Conservation (phyloP, 2,888 invertebrate species). For the Caenorhabditis angaria region DNA sequence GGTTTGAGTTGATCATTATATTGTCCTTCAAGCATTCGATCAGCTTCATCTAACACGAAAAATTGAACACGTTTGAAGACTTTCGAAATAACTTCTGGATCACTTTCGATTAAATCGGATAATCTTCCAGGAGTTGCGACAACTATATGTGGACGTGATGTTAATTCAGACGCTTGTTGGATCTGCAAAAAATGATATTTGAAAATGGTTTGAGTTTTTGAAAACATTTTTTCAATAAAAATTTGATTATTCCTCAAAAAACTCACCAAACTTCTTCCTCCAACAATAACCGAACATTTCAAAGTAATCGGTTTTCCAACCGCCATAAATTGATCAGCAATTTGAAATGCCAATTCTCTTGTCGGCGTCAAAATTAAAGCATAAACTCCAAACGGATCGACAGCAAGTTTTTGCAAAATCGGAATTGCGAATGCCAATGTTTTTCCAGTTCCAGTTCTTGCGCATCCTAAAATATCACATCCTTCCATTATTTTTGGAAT, state of each 20-base stretch:
- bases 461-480: constrained; percentile 90
- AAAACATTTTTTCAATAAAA: constrained; percentile 4
- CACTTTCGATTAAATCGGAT: constrained; percentile 88
- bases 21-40: constrained; percentile 80
- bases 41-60: constrained; percentile 95
- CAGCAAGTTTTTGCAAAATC: constrained; percentile 77
- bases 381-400: constrained; percentile 95
- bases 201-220: background rate
- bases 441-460: constrained; percentile 97
- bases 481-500: constrained; percentile 73
- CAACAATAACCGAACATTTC: constrained; percentile 87
- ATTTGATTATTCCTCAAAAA: constrained; percentile 74
- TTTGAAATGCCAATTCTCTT: constrained; percentile 71
- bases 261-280: constrained; percentile 73
- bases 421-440: constrained; percentile 89
- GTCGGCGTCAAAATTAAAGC: constrained; percentile 94
- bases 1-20: constrained; percentile 77
- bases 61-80: constrained; percentile 83
- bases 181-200: constrained; percentile 74
- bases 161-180: constrained; percentile 84
- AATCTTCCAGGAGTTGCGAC: constrained; percentile 94
- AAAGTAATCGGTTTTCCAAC: constrained; percentile 88
- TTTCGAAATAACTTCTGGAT: constrained; percentile 71
- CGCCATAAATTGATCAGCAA: constrained; percentile 89
- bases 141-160: constrained; percentile 88